Conservation (phyloP, 2,113 vertebrate genomes). For the Toxotes chatareus region DNA sequence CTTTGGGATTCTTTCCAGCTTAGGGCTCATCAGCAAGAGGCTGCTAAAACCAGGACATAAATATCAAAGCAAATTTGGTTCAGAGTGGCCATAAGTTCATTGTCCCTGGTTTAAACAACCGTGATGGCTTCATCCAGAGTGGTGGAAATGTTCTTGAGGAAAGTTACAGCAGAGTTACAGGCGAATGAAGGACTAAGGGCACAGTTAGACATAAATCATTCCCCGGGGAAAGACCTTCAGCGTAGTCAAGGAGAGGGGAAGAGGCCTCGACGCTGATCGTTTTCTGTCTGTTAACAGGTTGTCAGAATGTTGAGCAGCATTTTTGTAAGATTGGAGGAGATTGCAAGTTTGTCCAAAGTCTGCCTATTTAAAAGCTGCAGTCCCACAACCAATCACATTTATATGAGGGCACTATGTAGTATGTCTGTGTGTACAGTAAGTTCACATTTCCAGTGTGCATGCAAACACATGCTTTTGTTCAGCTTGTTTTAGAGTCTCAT, state of each 20-base stretch:
- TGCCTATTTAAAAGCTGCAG: neutral
- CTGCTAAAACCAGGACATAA: neutral
- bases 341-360: neutral
- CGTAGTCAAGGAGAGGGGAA: slow-evolving; percentile 34
- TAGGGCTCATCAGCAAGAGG: neutral
- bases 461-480: neutral
- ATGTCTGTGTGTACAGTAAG: neutral
- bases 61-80: neutral
- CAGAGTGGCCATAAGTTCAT: neutral
- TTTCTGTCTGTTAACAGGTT: neutral
- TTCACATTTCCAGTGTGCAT: neutral
- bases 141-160: neutral
- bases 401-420: neutral
- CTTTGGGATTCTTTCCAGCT: neutral
- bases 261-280: neutral
- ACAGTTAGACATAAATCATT: slow-evolving; percentile 14
- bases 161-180: neutral
- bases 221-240: slow-evolving; percentile 19
- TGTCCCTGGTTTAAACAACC: neutral
- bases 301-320: neutral
- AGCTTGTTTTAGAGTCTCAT: slow-evolving; percentile 13
- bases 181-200: neutral
- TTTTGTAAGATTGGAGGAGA: neutral
- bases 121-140: neutral
- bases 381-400: neutral